phyloP scores from a whole-genome alignment of 2,113 vertebrate genomes.

The Paramisgurnus dabryanus region DNA sequence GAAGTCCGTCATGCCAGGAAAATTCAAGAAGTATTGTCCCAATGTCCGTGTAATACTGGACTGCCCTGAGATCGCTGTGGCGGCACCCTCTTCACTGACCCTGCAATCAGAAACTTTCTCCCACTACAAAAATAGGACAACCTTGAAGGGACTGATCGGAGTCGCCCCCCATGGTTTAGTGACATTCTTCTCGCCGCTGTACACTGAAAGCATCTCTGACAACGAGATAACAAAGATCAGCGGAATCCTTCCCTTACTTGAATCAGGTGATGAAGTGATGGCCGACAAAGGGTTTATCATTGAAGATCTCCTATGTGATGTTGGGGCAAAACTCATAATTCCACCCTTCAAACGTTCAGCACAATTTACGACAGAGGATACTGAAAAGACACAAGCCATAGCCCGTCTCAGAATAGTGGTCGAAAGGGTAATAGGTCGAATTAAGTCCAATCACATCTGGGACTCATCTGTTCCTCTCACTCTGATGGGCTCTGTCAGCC shows the following conservation, averaged over 20 bases:
- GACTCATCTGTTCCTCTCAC: conserved; percentile 5
- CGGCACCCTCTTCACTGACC: too few relatives aligned
- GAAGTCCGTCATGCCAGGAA: too few relatives aligned
- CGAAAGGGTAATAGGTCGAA: background rate
- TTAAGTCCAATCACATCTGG: conserved; percentile 13
- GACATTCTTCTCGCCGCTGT: conserved; percentile 16
- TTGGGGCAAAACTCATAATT: conserved; percentile 10
- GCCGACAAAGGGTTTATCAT: conserved; percentile 37
- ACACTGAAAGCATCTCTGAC: conserved; percentile 20
- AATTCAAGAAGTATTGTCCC: too few relatives aligned
- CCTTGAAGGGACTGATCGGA: conserved; percentile 20
- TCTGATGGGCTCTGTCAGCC: conserved; percentile 3
- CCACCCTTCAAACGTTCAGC: conserved; percentile 4
- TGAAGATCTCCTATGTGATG: background rate
- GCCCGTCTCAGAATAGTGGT: background rate
- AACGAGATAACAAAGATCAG: conserved; percentile 10
- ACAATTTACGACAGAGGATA: background rate
- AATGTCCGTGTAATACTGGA: too few relatives aligned
- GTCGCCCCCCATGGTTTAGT: conserved; percentile 11
- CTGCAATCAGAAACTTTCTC: too few relatives aligned
- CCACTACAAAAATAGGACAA: too few relatives aligned
- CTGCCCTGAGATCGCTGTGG: too few relatives aligned
- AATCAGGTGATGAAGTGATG: conserved; percentile 36
- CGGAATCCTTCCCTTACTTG: conserved; percentile 2
- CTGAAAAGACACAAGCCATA: too few relatives aligned